These are phyloP conservation scores for Taurulus bubalis DNA, from an alignment of 2,113 vertebrate species.

Conservation along the genomic window DNA sequence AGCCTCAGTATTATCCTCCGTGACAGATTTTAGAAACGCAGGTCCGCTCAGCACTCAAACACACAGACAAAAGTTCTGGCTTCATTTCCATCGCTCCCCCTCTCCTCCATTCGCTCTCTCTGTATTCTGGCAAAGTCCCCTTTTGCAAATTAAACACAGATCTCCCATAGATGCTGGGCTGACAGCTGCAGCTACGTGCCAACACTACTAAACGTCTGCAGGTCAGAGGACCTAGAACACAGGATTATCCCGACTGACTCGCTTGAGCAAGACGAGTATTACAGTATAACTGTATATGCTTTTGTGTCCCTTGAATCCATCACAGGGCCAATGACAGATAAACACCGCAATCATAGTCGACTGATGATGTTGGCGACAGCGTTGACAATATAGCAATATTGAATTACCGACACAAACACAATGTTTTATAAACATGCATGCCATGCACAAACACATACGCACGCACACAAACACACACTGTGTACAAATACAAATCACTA, in stretches of 20 bases:
- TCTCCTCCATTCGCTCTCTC: constrained; percentile 51
- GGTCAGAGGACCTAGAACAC: constrained; percentile 74
- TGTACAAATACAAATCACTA: background rate
- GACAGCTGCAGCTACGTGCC: constrained; percentile 81
- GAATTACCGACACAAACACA: constrained; percentile 46
- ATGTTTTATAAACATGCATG: constrained; percentile 7
- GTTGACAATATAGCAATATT: constrained; percentile 52
- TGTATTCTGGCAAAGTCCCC: constrained; percentile 68
- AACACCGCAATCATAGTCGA: constrained; percentile 55
- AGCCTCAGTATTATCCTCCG: constrained; percentile 37
- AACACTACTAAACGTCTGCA: constrained; percentile 77
- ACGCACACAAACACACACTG: background rate
- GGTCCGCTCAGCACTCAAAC: constrained; percentile 31
- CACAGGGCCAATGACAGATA: constrained; percentile 48
- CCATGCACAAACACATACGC: background rate
- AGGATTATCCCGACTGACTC: constrained; percentile 73
- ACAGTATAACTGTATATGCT: constrained; percentile 55
- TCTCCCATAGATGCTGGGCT: constrained; percentile 77
- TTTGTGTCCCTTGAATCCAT: constrained; percentile 66
- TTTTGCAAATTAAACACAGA: constrained; percentile 82
- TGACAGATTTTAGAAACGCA: constrained; percentile 38
- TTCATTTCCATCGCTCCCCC: constrained; percentile 42
- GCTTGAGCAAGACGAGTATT: constrained; percentile 67
- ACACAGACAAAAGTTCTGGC: constrained; percentile 58
- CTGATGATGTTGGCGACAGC: constrained; percentile 48